Conservation (phyloP, 2,888 invertebrate genomes). For the Acutogordius australiensis region DNA sequence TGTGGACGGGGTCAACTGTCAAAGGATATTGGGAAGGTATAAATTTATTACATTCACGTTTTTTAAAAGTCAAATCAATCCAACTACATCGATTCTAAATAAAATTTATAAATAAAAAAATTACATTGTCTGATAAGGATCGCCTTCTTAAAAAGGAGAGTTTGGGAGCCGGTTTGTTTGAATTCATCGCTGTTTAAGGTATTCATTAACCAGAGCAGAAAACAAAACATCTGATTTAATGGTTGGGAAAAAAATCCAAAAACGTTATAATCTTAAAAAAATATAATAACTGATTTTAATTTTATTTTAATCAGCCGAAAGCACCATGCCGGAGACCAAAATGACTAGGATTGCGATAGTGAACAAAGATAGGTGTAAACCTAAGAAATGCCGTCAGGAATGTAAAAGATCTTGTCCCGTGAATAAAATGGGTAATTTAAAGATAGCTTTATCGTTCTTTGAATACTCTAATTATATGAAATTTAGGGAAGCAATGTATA, state of each 20-base stretch:
- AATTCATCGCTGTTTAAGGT: neutral
- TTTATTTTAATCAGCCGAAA: too few relatives aligned
- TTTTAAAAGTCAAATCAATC: neutral
- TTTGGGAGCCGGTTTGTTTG: neutral
- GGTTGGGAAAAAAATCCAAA: too few relatives aligned
- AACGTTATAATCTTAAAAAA: too few relatives aligned
- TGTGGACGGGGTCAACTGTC: neutral
- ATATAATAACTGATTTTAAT: too few relatives aligned
- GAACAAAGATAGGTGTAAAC: constrained; percentile 87
- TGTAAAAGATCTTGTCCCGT: constrained; percentile 96
- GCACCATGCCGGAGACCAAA: constrained; percentile 33
- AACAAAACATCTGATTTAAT: too few relatives aligned
- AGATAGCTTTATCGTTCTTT: constrained; percentile 11
- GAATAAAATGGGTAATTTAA: constrained; percentile 53
- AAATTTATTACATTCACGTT: constrained; percentile 1
- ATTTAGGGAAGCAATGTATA: constrained; percentile 55
- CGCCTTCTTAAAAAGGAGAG: neutral
- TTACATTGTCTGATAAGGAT: neutral
- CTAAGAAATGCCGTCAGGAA: constrained; percentile 88
- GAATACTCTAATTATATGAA: neutral
- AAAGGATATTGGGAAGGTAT: constrained; percentile 9
- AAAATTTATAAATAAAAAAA: neutral
- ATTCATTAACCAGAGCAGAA: too few relatives aligned
- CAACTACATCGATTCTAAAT: neutral
- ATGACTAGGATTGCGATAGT: constrained; percentile 90